Percentiles rank a stretch among this genome's conserved stretches.
Evolutionary conservation across 2,113 vertebrate genomes (phyloP).

Genomic region (Malurus melanocephalus): DNA sequence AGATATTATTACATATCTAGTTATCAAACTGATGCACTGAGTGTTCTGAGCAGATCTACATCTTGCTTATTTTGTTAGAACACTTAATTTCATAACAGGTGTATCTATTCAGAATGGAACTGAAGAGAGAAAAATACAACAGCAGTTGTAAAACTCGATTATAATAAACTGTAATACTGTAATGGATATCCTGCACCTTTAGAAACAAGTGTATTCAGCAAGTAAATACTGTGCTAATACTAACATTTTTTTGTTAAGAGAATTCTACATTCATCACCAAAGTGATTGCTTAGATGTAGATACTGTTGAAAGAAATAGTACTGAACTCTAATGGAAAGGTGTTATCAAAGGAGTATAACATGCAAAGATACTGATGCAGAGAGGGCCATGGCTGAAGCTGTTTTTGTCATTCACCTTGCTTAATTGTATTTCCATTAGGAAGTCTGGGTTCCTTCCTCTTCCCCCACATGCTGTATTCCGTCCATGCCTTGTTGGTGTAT

Average conservation of each 20-base stretch:
- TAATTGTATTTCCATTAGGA: conserved; percentile 96
- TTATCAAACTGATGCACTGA: not conserved
- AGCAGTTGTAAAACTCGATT: not conserved
- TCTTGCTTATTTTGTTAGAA: not conserved
- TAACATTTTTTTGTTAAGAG: not conserved
- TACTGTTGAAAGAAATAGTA: not conserved
- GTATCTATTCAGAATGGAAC: not conserved
- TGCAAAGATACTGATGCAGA: not conserved
- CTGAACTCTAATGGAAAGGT: not conserved
- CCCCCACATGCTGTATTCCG: conserved; percentile 78
- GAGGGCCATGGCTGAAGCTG: not conserved
- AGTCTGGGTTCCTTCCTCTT: conserved; percentile 88
- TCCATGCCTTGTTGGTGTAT: conserved; percentile 85
- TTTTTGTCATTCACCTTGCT: conserved; percentile 83
- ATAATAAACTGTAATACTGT: not conserved
- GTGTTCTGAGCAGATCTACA: not conserved
- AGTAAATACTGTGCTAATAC: not conserved
- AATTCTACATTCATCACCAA: not conserved
- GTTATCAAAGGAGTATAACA: not conserved
- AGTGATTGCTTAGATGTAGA: not conserved
- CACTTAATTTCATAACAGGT: not conserved
- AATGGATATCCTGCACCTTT: not conserved
- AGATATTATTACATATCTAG: not conserved
- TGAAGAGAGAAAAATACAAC: not conserved
- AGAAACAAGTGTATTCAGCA: not conserved